Evolutionary conservation across 2,888 invertebrate genomes (phyloP).

Genomic region (Catocala fraxini): DNA sequence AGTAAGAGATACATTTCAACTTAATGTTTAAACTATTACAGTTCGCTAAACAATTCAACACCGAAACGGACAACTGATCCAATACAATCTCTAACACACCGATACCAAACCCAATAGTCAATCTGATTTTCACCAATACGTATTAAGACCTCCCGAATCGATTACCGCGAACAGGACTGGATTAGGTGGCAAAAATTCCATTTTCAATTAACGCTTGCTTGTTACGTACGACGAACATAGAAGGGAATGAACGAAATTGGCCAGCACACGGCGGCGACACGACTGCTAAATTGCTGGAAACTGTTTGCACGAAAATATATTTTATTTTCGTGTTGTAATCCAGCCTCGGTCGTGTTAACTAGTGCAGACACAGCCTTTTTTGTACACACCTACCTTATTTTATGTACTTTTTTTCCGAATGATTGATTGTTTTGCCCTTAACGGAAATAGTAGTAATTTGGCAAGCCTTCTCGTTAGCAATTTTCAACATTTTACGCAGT

Average conservation of each 20-base stretch:
- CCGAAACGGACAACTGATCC: background rate
- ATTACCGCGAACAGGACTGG: constrained; percentile 58
- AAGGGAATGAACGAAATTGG: constrained; percentile 64
- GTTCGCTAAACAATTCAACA: background rate
- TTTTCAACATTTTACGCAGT: no score
- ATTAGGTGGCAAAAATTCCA: constrained; percentile 77
- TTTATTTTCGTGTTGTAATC: constrained; percentile 73
- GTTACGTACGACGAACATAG: constrained; percentile 67
- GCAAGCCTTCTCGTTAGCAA: no score
- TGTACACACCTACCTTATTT: constrained; percentile 64
- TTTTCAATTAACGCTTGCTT: constrained; percentile 83
- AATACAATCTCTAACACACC: background rate
- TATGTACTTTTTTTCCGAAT: constrained; percentile 46
- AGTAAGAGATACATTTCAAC: no score
- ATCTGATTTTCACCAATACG: constrained; percentile 30
- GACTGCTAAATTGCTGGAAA: constrained; percentile 70
- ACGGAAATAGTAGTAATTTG: no score
- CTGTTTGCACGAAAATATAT: constrained; percentile 60
- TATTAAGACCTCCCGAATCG: constrained; percentile 47
- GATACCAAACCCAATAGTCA: constrained; percentile 18
- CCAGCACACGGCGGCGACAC: constrained; percentile 63
- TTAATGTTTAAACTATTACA: no score
- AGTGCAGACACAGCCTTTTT: constrained; percentile 71
- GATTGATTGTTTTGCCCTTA: constrained; percentile 33
- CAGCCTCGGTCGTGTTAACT: constrained; percentile 62